phyloP scores from a whole-genome alignment of 2,113 vertebrate genomes.

The Antidorcas marsupialis region DNA sequence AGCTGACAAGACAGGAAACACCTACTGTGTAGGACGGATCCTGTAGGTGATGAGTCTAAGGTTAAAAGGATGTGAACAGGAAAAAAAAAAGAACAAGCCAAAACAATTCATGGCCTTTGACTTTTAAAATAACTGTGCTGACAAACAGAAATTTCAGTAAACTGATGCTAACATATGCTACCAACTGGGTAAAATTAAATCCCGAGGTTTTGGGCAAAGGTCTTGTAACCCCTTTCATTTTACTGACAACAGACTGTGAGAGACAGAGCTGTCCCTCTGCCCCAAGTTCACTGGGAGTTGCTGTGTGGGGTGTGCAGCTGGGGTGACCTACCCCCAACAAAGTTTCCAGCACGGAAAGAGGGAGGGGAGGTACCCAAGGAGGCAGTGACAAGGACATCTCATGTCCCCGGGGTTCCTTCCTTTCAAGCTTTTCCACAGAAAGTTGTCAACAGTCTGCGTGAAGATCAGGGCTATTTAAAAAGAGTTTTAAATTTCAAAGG shows the following conservation, averaged over 20 bases:
- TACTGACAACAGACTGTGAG: background rate
- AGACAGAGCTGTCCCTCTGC: background rate
- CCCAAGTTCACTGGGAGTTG: background rate
- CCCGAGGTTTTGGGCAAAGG: background rate
- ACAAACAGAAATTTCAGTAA: background rate
- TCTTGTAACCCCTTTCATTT: background rate
- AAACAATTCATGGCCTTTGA: background rate
- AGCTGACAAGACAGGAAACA: slow-evolving; percentile 53
- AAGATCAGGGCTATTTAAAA: background rate
- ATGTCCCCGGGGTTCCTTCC: background rate
- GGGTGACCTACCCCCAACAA: background rate
- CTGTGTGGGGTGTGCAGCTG: background rate
- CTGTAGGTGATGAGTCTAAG: slow-evolving; percentile 23
- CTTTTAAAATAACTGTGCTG: background rate
- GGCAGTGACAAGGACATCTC: background rate
- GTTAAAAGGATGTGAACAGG: slow-evolving; percentile 30
- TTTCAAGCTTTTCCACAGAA: background rate
- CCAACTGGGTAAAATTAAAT: background rate
- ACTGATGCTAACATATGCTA: background rate
- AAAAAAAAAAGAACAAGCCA: slow-evolving; percentile 5
- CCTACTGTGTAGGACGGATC: background rate
- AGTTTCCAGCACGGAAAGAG: background rate
- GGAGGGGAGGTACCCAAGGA: background rate
- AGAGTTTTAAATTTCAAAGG: background rate
- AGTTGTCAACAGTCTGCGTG: background rate